Base-by-base conservation (phyloP, 2,888 invertebrate genomes). In the Diabrotica balteata region DNA sequence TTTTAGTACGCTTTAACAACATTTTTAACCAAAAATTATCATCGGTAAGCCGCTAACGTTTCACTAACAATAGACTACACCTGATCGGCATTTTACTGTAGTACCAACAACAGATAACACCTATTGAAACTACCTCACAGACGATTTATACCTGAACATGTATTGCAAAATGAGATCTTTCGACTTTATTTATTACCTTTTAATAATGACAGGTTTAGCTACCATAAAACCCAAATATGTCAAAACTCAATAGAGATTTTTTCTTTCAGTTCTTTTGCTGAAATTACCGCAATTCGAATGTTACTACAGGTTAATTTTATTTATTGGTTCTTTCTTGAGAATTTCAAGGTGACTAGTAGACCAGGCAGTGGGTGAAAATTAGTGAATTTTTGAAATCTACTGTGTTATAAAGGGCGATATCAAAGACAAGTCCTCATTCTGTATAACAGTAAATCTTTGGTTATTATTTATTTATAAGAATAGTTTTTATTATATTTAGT, bases 1-100 rank as follows among this genome's bases (percentile, higher is more conserved):
- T 5, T 32, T 32, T 32, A 32, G 32, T 32, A 32, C 3, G 5
- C 32, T 32, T 32, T 32, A 32, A 32, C 1, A 32, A 32, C 4
- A 4, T 32, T 2, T 5, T 32, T 32, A 32, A 32, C 32, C 74
- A 75, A 73, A 73, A 78, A 78, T 76, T 77, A 73, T 73, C 75
- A 72, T 66, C 72, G 77, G 77, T 77, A 75, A 75, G 73, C 74
- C 75, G 73, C 74, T 74, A 67, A 73, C 69, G 71, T 44, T 60
- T 64, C 52, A 10, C 22, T 53, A 54, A 64, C 59, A 64, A 64
- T 53, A 65, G 59, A 64, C 70, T 69, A 64, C 69, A 74, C 73
- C 73, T 73, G 66, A 66, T 43, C 61, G 59, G 66, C 63, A 68
- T 66, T 67, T 66, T 55, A 49, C 51, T 64, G 17, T 72, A 74